Evolutionary conservation across 2,888 invertebrate species (phyloP).

Genomic region (Limnephilus rhombicus): DNA sequence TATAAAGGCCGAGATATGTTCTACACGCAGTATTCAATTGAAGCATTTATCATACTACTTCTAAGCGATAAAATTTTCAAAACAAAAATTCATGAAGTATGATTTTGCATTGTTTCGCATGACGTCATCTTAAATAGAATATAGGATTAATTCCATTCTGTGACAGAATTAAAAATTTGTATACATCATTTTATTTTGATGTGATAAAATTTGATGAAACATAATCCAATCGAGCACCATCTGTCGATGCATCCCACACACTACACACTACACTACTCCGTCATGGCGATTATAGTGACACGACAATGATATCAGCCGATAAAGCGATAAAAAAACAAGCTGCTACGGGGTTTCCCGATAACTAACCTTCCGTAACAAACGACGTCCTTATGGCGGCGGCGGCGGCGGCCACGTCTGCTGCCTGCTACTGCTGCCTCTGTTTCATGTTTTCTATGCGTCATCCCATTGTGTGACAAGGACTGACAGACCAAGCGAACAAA

Average conservation of each 20-base stretch:
- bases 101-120: too few relatives aligned
- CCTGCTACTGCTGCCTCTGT: background rate
- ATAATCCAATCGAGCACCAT: background rate
- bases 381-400: background rate
- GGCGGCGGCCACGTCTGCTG: background rate
- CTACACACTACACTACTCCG: background rate
- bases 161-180: background rate
- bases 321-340: background rate
- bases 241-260: background rate
- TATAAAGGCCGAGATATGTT: too few relatives aligned
- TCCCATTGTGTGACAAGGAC: background rate
- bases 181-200: background rate
- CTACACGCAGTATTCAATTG: too few relatives aligned
- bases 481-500: background rate
- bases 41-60: too few relatives aligned
- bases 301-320: background rate
- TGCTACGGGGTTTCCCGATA: background rate
- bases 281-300: background rate
- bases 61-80: too few relatives aligned
- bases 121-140: background rate
- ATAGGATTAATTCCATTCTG: background rate
- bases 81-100: too few relatives aligned
- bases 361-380: constrained; percentile 1
- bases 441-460: constrained; percentile 1
- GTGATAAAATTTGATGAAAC: background rate